phyloP scores from a whole-genome alignment of 2,797 vertebrate genomes.

The Selene dorsalis region DNA sequence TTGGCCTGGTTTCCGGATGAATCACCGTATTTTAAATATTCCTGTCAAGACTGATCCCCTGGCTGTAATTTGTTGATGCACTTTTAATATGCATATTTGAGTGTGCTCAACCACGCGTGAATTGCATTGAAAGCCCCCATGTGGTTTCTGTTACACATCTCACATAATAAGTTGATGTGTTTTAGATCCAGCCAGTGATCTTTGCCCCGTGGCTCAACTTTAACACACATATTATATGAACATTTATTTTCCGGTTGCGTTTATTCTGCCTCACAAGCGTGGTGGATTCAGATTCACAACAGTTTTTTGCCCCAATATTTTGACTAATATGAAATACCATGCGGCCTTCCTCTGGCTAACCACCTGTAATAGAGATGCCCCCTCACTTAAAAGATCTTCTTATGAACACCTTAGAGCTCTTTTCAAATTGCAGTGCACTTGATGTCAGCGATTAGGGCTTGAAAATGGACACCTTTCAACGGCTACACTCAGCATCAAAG shows the following conservation, averaged over 20 bases:
- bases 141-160: conserved; percentile 57
- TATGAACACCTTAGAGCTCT: conserved; percentile 64
- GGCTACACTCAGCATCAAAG: conserved; percentile 80
- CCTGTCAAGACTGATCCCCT: conserved; percentile 50
- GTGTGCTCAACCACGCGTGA: conserved; percentile 42
- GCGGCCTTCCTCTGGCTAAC: conserved; percentile 49
- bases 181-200: conserved; percentile 25
- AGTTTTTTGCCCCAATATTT: conserved; percentile 25
- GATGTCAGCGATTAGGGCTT: conserved; percentile 70
- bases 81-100: conserved; percentile 57
- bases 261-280: not conserved
- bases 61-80: conserved; percentile 54
- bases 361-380: conserved; percentile 63
- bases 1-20: conserved; percentile 51
- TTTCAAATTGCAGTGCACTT: conserved; percentile 70
- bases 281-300: conserved; percentile 4
- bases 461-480: conserved; percentile 82
- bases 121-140: conserved; percentile 42
- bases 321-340: conserved; percentile 36
- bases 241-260: conserved; percentile 13
- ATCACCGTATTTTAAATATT: conserved; percentile 61
- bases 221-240: conserved; percentile 30
- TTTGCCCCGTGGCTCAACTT: conserved; percentile 48
- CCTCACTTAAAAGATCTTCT: conserved; percentile 62
- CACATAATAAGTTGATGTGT: conserved; percentile 32